Base-by-base conservation (phyloP, 2,797 vertebrate species). In the Apodemus agrarius region DNA sequence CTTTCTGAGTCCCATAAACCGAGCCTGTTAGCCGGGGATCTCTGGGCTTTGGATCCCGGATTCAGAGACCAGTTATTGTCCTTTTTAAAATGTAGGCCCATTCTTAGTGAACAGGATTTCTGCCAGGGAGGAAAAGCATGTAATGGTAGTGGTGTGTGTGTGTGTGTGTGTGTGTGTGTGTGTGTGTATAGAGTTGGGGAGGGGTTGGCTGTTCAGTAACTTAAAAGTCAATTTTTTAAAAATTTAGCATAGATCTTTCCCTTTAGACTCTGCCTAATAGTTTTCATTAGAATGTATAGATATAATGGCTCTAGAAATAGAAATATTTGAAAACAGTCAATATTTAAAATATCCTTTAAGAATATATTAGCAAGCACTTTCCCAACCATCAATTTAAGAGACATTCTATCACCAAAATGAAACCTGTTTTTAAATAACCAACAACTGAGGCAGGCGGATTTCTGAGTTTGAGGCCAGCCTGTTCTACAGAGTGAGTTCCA, bases 201-300 rank as follows among this genome's bases (percentile, higher is more conserved):
- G 26, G 29, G 49, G n/a, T 16, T 61, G 87, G 34, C n/a, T 91
- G 49, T 87, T 54, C 16, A 49, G 49, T 82, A 43, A 93, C 40
- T 90, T 90, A 93, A 87, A 92, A 80, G 86, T 80, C 13, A 80
- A 10, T 87, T 40, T 34, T 83, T 72, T 43, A 12, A 79, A 92
- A 79, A 92, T 85, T 86, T 94, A 59, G 34, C 74, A 52, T 59
- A 31, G 24, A 76, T 31, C 26, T 67, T 86, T 82, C 75, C 21
- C 7, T 75, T 82, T 57, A 82, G 75, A 76, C 69, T 76, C 22
- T 37, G 65, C 12, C 12, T 29, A 57, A 31, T 65, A 67, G 65
- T 43, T 76, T 37, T 96, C 40, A 61, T 76, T 22, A 82, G 43
- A 95, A 82, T 76, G 52, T 78, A 43, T 87, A 14, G 75, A 69